Conservation (phyloP, 2,888 invertebrate genomes). For the Nesidiocoris tenuis region DNA sequence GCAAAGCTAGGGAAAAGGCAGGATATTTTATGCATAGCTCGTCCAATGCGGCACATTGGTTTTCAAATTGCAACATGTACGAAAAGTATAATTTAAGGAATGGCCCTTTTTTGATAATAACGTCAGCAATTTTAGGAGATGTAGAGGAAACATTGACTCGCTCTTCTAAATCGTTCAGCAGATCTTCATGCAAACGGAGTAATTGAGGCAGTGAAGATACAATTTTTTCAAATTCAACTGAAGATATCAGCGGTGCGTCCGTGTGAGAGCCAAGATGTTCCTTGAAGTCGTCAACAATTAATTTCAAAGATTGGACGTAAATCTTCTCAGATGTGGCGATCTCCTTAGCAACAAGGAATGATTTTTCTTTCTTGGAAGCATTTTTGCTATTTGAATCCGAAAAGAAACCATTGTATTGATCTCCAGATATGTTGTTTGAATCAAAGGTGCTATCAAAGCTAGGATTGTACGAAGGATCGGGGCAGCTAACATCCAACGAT, state of each 20-base stretch:
- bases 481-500: background rate
- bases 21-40: conserved; percentile 58
- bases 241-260: conserved; percentile 55
- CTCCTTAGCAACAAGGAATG: conserved; percentile 58
- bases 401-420: conserved; percentile 2
- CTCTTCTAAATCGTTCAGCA: conserved; percentile 58
- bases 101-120: conserved; percentile 62
- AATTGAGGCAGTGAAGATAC: conserved; percentile 59
- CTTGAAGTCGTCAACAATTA: conserved; percentile 59
- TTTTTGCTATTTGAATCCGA: background rate
- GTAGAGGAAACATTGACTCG: conserved; percentile 58
- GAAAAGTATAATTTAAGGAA: conserved; percentile 61
- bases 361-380: conserved; percentile 29
- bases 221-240: conserved; percentile 57
- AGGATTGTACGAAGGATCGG: background rate
- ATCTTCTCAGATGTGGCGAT: conserved; percentile 60
- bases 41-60: conserved; percentile 57
- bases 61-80: conserved; percentile 60
- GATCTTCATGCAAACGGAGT: conserved; percentile 58
- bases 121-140: conserved; percentile 58
- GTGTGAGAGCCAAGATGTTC: conserved; percentile 53
- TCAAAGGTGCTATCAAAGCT: background rate
- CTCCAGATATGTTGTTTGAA: background rate
- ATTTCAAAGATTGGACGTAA: conserved; percentile 59
- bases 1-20: conserved; percentile 57